Percentiles rank a stretch among this genome's conserved stretches.
Evolutionary conservation across 2,888 invertebrate genomes (phyloP).

Genomic region (Pterostichus madidus): DNA sequence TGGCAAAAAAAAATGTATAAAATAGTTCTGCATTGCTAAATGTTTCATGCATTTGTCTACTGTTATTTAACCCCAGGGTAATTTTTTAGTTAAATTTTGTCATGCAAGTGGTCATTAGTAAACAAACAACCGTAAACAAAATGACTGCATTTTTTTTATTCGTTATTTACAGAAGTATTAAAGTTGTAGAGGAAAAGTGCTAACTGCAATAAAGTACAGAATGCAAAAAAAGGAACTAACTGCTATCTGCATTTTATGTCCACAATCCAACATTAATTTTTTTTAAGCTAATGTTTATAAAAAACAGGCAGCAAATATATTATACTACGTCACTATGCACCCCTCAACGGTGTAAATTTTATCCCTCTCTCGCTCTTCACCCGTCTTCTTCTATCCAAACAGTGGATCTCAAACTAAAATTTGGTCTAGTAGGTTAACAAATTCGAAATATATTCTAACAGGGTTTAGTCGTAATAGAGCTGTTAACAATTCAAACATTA

Average conservation of each 20-base stretch:
- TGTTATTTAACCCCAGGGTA: no score
- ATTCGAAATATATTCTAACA: not conserved
- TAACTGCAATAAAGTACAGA: constrained; percentile 31
- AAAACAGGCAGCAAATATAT: constrained; percentile 28
- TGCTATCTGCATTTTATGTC: constrained; percentile 43
- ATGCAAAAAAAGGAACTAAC: constrained; percentile 9
- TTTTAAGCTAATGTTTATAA: constrained; percentile 41
- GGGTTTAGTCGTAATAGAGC: no score
- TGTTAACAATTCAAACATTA: no score
- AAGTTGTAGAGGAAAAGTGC: not conserved
- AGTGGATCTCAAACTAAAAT: constrained; percentile 1
- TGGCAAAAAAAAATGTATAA: no score
- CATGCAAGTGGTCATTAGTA: not conserved
- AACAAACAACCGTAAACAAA: not conserved
- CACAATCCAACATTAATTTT: constrained; percentile 21
- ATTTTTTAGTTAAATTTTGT: not conserved
- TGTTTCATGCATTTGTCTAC: no score
- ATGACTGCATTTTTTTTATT: not conserved
- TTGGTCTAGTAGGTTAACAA: not conserved
- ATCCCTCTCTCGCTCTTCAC: constrained; percentile 3
- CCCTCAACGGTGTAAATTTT: constrained; percentile 51
- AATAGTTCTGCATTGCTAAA: no score
- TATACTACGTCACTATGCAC: constrained; percentile 27
- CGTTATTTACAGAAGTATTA: constrained; percentile 20
- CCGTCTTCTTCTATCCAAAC: not conserved